Base-by-base conservation (phyloP, 1,140 invertebrate species). In the Drosophila saltans region DNA sequence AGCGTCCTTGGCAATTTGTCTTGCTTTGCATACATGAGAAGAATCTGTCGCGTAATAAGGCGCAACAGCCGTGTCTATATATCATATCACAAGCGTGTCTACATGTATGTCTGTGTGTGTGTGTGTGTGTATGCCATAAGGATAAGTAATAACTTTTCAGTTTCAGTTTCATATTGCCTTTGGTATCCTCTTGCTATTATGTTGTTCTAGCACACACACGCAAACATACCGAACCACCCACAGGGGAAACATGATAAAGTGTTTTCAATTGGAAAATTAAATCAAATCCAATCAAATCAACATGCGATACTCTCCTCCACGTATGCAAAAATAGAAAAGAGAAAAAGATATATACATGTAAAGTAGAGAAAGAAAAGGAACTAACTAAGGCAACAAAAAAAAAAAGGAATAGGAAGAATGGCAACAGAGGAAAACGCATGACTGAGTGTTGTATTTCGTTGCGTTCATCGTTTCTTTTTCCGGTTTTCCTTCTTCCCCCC, bases 221-320 rank as follows among this genome's bases (percentile, higher is more conserved):
- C 41, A 62, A n/a, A 60, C 8, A 60, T 60, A 43, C 39, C 8
- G 9, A 60, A n/a, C 40, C 39, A 26, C 6, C 16, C 39, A 24
- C 28, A 64, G 26, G 33, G 57, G 75, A 68, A 83, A 86, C 77
- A 83, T 83, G 83, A 89, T 83, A 76, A 84, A 88, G 85, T 89
- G 84, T 89, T 89, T 89, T 88, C 84, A 89, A 84, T 88, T 89
- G 84, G 84, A 88, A 88, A 88, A 88, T 88, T 88, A 88, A 88
- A 88, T 88, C 84, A 88, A 88, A 89, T 84, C 80, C 84, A 88
- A 88, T 88, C 84, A 88, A 88, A 88, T 88, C 84, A 88, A 78
- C 82, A 86, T 86, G 69, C 83, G 74, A 78, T 84, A 78, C 72
- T 61, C 45, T 45, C 62, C 48, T 45, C 57, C 57, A 72, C 56